phyloP scores from a whole-genome alignment of 2,113 vertebrate genomes.

The Synchiropus splendidus region DNA sequence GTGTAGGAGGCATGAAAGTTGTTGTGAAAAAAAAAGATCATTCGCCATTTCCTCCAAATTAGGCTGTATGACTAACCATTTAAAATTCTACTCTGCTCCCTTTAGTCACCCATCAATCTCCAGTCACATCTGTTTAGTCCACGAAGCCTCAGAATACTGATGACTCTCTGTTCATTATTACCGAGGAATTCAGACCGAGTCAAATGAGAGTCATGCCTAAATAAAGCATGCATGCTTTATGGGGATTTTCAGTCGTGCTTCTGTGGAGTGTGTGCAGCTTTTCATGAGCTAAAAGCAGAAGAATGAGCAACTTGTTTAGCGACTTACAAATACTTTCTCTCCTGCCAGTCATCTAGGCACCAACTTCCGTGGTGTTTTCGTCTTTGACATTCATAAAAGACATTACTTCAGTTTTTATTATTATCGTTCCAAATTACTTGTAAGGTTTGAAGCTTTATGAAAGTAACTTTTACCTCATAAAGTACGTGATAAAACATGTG shows the following conservation, averaged over 20 bases:
- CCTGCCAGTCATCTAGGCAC: background rate
- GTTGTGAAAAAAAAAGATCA: too few species aligned
- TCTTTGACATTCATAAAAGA: too few species aligned
- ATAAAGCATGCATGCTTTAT: conserved; percentile 7
- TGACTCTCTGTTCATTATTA: conserved; percentile 16
- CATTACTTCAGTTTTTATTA: too few species aligned
- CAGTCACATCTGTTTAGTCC: conserved; percentile 21
- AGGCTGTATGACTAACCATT: too few species aligned
- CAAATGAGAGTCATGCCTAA: conserved; percentile 12
- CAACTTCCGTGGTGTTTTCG: too few species aligned
- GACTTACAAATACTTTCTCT: conserved; percentile 6
- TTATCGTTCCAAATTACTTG: too few species aligned
- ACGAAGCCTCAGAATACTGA: conserved; percentile 8
- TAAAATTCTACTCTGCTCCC: too few species aligned
- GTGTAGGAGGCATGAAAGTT: too few species aligned
- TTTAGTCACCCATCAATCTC: conserved; percentile 16
- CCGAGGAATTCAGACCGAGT: conserved; percentile 13
- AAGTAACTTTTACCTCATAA: too few species aligned
- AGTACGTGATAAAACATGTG: too few species aligned
- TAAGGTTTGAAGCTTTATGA: too few species aligned
- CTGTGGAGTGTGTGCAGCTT: background rate
- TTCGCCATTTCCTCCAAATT: too few species aligned
- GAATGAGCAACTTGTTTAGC: conserved; percentile 17
- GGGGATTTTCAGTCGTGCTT: conserved; percentile 6
- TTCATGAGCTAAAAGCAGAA: conserved; percentile 4